These are phyloP conservation scores for Pyrrhia umbra DNA, from an alignment of 2,888 invertebrate species.

Conservation along the genomic window DNA sequence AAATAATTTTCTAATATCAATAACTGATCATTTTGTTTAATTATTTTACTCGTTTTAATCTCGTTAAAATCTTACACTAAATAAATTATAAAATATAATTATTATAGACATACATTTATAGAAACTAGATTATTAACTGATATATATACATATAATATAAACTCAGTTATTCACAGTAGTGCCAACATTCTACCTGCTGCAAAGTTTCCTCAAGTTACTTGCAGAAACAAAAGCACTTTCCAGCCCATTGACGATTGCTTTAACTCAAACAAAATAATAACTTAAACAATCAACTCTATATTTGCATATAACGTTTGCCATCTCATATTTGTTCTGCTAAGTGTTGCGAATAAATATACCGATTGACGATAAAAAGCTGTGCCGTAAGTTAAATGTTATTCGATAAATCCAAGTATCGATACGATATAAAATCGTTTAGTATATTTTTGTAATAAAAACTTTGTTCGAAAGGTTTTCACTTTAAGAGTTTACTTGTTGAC, in stretches of 20 bases:
- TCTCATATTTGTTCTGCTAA: slow-evolving; percentile 53
- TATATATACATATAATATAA: no score
- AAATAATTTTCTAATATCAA: no score
- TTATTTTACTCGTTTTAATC: no score
- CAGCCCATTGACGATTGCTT: slow-evolving; percentile 45
- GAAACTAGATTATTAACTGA: not conserved
- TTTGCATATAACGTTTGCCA: slow-evolving; percentile 56
- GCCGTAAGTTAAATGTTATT: slow-evolving; percentile 37
- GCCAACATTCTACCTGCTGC: slow-evolving; percentile 19
- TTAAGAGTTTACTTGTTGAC: slow-evolving; percentile 54
- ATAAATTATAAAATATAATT: not conserved
- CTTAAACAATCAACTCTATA: slow-evolving; percentile 50
- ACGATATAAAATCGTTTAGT: slow-evolving; percentile 46
- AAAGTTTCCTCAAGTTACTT: slow-evolving; percentile 33
- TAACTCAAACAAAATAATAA: slow-evolving; percentile 54
- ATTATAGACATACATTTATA: not conserved
- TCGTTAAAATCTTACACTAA: no score
- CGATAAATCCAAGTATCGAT: slow-evolving; percentile 42
- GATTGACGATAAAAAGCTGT: slow-evolving; percentile 42
- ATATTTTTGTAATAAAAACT: slow-evolving; percentile 54
- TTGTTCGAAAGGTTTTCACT: slow-evolving; percentile 43
- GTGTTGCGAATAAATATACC: slow-evolving; percentile 52
- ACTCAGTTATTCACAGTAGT: slow-evolving; percentile 6
- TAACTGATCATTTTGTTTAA: no score
- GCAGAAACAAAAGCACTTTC: slow-evolving; percentile 53